A percentile compares a stretch with the other conserved stretches of the same genome.
phyloP scores from a whole-genome alignment of 2,888 invertebrate species.

The Eretmocerus hayati region DNA sequence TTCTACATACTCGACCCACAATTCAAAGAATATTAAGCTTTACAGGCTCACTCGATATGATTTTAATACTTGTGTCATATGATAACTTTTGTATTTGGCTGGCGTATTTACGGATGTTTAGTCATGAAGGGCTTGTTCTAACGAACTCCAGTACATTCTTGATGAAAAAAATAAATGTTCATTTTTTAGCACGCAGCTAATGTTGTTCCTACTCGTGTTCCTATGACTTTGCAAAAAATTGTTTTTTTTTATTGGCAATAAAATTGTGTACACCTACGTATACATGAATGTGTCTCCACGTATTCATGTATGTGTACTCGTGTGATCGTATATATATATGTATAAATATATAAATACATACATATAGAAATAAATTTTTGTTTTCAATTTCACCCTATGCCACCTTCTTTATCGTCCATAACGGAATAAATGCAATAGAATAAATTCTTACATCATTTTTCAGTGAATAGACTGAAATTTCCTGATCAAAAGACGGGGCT shows the following conservation, averaged over 20 bases:
- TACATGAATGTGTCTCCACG: constrained; percentile 24
- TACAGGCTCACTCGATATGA: constrained; percentile 22
- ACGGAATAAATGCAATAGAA: too few relatives aligned
- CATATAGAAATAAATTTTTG: constrained; percentile 17
- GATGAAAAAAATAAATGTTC: constrained; percentile 24
- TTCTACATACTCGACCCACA: neutral
- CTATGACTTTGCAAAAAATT: constrained; percentile 40
- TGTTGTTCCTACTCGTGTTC: constrained; percentile 44
- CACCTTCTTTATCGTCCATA: neutral
- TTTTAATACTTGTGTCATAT: constrained; percentile 28
- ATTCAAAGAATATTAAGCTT: constrained; percentile 20
- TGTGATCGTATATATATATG: constrained; percentile 20
- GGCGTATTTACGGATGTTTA: too few relatives aligned
- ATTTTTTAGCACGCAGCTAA: constrained; percentile 39
- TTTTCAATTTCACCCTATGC: constrained; percentile 5
- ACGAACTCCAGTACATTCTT: constrained; percentile 4
- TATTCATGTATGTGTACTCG: constrained; percentile 25
- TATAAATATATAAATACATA: constrained; percentile 27
- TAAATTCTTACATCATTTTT: too few relatives aligned
- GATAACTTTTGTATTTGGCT: constrained; percentile 27
- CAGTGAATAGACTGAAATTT: too few relatives aligned
- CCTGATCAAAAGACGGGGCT: too few relatives aligned
- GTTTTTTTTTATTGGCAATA: constrained; percentile 42
- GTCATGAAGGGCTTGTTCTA: too few relatives aligned
- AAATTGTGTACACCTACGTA: constrained; percentile 35